phyloP scores from a whole-genome alignment of 1,140 invertebrate species.

The Capitella teleta region DNA sequence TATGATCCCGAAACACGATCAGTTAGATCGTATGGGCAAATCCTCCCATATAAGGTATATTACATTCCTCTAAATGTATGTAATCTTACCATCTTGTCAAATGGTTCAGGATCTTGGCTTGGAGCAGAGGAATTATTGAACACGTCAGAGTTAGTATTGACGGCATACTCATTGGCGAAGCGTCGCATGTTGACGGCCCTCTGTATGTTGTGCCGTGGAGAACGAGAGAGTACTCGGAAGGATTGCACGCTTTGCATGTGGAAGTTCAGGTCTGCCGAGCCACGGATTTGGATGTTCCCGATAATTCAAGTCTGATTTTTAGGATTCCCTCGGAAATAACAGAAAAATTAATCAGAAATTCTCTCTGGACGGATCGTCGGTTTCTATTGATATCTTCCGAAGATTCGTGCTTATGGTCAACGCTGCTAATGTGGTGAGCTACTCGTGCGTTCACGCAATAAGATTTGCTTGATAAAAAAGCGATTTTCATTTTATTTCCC shows the following conservation, averaged over 20 bases:
- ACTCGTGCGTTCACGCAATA: neutral
- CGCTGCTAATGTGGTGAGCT: constrained; percentile 42
- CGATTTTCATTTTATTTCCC: neutral
- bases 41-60: constrained; percentile 66
- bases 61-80: neutral
- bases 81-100: neutral
- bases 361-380: constrained; percentile 57
- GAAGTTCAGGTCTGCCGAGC: neutral
- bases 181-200: constrained; percentile 50
- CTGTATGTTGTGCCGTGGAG: constrained; percentile 64
- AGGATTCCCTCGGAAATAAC: constrained; percentile 55
- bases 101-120: constrained; percentile 42
- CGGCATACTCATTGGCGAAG: constrained; percentile 49
- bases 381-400: constrained; percentile 44
- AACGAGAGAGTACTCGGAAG: constrained; percentile 51
- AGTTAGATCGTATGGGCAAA: constrained; percentile 52
- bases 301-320: constrained; percentile 18
- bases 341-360: constrained; percentile 56
- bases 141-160: constrained; percentile 53
- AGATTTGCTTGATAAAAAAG: neutral
- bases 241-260: constrained; percentile 49
- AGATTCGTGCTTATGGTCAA: constrained; percentile 63
- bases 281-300: neutral
- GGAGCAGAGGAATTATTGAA: constrained; percentile 55
- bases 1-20: constrained; percentile 61